A percentile compares a stretch with the other conserved stretches of the same genome.
These are phyloP conservation scores for Metacarcinus magister DNA, from an alignment of 2,888 invertebrate genomes.

Conservation along the genomic window DNA sequence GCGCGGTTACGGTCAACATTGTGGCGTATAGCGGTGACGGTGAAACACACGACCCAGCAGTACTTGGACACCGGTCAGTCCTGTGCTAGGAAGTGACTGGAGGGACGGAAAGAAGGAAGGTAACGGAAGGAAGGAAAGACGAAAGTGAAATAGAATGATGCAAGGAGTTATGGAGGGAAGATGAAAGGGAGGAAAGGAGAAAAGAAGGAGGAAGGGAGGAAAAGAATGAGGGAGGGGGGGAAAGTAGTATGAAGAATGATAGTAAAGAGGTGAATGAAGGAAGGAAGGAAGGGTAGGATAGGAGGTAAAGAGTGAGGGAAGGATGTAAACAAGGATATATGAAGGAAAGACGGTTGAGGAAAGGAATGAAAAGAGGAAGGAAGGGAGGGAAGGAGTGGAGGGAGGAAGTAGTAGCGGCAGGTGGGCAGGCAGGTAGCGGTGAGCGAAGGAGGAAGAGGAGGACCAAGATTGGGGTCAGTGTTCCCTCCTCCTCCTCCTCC, in stretches of 20 bases:
- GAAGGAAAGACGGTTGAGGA: neutral
- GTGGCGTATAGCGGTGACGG: too few relatives aligned
- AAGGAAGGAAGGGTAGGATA: neutral
- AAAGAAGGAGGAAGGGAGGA: neutral
- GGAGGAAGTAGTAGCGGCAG: neutral
- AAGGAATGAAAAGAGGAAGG: neutral
- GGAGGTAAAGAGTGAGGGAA: neutral
- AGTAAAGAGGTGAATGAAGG: neutral
- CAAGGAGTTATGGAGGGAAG: too few relatives aligned
- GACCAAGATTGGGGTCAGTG: constrained; percentile 27
- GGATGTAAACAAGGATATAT: neutral
- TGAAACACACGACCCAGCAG: too few relatives aligned
- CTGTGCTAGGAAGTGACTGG: neutral
- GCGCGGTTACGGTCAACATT: too few relatives aligned
- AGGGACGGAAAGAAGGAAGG: neutral
- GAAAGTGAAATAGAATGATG: neutral
- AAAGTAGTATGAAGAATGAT: neutral
- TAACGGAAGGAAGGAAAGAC: neutral
- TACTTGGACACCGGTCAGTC: too few relatives aligned
- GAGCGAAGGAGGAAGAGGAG: neutral
- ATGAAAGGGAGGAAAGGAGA: neutral
- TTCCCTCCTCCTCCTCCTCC: constrained; percentile 38
- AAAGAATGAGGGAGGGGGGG: neutral
- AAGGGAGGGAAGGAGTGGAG: neutral
- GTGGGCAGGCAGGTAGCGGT: neutral